A percentile compares a stretch with the other conserved stretches of the same genome.
phyloP scores from a whole-genome alignment of 1,140 invertebrate genomes.

The Lysiphlebus fabarum region DNA sequence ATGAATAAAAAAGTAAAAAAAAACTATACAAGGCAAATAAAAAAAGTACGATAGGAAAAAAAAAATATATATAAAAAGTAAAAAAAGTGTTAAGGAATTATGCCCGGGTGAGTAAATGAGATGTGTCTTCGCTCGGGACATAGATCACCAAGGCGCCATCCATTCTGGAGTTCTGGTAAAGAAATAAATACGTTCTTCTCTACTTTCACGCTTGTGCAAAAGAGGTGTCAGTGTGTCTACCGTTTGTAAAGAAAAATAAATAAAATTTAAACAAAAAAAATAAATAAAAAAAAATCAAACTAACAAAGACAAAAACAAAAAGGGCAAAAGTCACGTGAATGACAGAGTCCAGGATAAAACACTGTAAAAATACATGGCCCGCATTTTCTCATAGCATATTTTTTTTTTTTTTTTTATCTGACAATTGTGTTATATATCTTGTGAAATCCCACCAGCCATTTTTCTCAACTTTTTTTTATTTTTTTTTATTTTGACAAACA shows the following conservation, averaged over 20 bases:
- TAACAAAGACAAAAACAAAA: constrained; percentile 14
- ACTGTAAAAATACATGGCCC: constrained; percentile 30
- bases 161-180: constrained; percentile 40
- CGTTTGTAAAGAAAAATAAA: constrained; percentile 23
- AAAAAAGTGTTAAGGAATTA: constrained; percentile 55
- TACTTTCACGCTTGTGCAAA: constrained; percentile 24
- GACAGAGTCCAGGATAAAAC: constrained; percentile 20
- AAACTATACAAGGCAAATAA: not conserved
- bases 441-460: constrained; percentile 42
- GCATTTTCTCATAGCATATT: constrained; percentile 45
- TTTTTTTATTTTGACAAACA: constrained; percentile 1
- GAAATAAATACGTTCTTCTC: constrained; percentile 50
- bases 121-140: constrained; percentile 49
- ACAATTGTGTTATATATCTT: too few relatives aligned
- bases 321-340: constrained; percentile 17
- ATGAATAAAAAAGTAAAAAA: constrained; percentile 4
- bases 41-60: not conserved
- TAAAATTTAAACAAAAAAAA: constrained; percentile 17
- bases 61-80: too few relatives aligned
- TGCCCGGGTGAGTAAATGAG: constrained; percentile 52
- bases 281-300: constrained; percentile 14
- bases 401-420: constrained; percentile 48
- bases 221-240: constrained; percentile 24
- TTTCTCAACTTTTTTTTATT: constrained; percentile 28
- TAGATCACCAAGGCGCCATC: constrained; percentile 50